These are phyloP conservation scores for Agriotes lineatus DNA, from an alignment of 2,888 invertebrate species.

Conservation along the genomic window DNA sequence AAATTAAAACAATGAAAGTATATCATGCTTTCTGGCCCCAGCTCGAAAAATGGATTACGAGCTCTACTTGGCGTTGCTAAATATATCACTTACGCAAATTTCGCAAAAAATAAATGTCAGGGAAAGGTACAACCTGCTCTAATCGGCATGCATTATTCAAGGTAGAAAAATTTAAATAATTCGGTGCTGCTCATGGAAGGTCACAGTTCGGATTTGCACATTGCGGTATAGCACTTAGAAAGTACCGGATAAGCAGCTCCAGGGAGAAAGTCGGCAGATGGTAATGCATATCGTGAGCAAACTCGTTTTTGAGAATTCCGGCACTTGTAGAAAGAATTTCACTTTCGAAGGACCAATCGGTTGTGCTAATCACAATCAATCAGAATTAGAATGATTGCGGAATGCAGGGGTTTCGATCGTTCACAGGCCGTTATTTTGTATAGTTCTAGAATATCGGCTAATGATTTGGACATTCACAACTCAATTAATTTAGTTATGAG, in stretches of 20 bases:
- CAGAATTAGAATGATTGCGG: background rate
- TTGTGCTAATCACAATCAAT: background rate
- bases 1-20: too few species aligned
- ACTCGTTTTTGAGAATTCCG: constrained; percentile 29
- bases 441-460: too few species aligned
- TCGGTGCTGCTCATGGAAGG: background rate
- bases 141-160: background rate
- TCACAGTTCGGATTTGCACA: constrained; percentile 10
- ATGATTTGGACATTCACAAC: too few species aligned
- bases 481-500: too few species aligned
- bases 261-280: constrained; percentile 29
- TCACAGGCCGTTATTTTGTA: too few species aligned
- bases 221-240: constrained; percentile 14
- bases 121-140: background rate
- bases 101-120: background rate
- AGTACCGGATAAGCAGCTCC: constrained; percentile 12
- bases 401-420: too few species aligned
- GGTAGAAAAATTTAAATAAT: background rate
- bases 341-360: constrained; percentile 12
- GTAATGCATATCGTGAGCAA: constrained; percentile 11
- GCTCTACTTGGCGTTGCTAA: background rate
- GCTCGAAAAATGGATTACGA: too few species aligned
- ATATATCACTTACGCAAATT: background rate
- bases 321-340: constrained; percentile 15
- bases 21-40: too few species aligned